Evolutionary conservation across 2,113 vertebrate genomes (phyloP).

Genomic region (Pygoscelis antarcticus): DNA sequence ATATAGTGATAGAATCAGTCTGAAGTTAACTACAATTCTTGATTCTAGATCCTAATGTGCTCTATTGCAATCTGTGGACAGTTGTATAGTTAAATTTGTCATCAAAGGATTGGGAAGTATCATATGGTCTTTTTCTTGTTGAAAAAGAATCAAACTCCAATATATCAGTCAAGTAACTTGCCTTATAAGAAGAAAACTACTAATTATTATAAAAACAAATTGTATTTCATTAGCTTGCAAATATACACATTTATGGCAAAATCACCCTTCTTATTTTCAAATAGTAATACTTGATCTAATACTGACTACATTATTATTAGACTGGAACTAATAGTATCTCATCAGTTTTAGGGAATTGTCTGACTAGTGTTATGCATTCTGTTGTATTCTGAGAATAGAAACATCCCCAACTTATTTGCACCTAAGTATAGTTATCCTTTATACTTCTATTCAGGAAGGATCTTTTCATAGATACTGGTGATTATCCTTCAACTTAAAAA

Average conservation of each 20-base stretch:
- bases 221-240: not conserved
- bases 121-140: not conserved
- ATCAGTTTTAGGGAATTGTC: not conserved
- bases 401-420: not conserved
- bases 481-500: conserved; percentile 42
- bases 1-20: not conserved
- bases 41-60: not conserved
- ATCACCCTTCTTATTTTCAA: not conserved
- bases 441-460: not conserved
- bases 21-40: not conserved
- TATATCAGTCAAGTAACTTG: not conserved
- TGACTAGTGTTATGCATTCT: not conserved
- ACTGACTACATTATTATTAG: not conserved
- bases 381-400: not conserved
- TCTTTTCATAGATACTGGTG: not conserved
- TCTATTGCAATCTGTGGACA: not conserved
- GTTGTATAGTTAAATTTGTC: not conserved
- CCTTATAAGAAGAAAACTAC: not conserved
- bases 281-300: not conserved
- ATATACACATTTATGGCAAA: not conserved
- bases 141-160: not conserved
- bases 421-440: not conserved
- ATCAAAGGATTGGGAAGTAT: not conserved
- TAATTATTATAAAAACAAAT: not conserved
- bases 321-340: not conserved